Conservation (phyloP, 1,140 invertebrate species). For the Sinella curviseta region DNA sequence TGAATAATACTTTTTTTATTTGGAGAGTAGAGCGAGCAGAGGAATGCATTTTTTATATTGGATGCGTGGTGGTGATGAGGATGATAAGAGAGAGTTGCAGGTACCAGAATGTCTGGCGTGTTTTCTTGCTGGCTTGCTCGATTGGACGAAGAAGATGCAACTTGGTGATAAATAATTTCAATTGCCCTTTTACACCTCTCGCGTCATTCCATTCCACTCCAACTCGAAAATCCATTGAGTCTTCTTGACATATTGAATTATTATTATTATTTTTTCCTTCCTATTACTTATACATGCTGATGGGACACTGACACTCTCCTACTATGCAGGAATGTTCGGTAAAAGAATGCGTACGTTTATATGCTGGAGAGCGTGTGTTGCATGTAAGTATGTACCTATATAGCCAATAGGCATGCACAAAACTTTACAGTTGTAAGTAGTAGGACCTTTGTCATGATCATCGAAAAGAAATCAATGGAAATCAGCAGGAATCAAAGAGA, state of each 20-base stretch:
- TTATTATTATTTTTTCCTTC: not conserved
- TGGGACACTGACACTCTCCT: not conserved
- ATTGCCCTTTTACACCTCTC: constrained; percentile 1
- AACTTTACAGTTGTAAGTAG: not conserved
- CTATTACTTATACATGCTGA: not conserved
- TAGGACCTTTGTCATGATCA: not conserved
- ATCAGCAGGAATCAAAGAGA: not conserved
- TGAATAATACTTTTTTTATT: too few relatives aligned
- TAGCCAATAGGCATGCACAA: too few relatives aligned
- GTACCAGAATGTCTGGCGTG: constrained; percentile 6
- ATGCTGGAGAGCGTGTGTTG: too few relatives aligned
- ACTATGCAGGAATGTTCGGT: not conserved
- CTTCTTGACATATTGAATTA: not conserved
- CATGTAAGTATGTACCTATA: too few relatives aligned
- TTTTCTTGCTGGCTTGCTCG: too few relatives aligned
- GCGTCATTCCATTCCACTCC: not conserved
- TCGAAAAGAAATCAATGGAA: constrained; percentile 8
- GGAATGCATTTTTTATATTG: too few relatives aligned
- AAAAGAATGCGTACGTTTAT: not conserved
- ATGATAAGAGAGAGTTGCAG: too few relatives aligned
- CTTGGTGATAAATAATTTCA: constrained; percentile 14
- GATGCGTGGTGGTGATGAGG: too few relatives aligned
- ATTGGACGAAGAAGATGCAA: too few relatives aligned
- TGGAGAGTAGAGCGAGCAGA: too few relatives aligned
- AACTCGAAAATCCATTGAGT: not conserved